phyloP scores from a whole-genome alignment of 2,888 invertebrate species.

The Acleris sparsana region DNA sequence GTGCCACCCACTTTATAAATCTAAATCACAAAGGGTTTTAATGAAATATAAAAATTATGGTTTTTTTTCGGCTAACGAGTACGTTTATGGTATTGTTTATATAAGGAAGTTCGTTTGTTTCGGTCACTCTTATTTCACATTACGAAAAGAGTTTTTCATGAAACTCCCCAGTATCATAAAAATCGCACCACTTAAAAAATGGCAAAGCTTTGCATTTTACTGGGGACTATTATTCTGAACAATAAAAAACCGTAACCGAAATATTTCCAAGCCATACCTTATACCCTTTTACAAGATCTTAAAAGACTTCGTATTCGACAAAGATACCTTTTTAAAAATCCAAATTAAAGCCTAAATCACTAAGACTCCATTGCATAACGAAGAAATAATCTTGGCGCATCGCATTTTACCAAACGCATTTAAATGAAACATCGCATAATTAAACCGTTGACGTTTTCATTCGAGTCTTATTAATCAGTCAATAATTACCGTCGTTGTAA shows the following conservation, averaged over 20 bases:
- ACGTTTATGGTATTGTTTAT: not conserved
- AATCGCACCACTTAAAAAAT: no score
- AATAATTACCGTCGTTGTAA: conserved; percentile 5
- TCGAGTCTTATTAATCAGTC: not conserved
- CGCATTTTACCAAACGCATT: not conserved
- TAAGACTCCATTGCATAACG: no score
- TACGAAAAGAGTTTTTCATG: not conserved
- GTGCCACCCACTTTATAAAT: conserved; percentile 7
- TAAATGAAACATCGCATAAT: not conserved
- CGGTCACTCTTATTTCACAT: not conserved
- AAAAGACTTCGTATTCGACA: no score
- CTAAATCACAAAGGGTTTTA: conserved; percentile 21
- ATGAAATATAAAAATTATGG: conserved; percentile 17
- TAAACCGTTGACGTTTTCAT: conserved; percentile 1
- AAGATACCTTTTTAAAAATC: no score
- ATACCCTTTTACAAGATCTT: no score
- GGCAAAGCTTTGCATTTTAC: no score
- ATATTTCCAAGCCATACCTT: no score
- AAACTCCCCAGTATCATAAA: no score
- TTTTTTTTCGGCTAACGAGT: conserved; percentile 9
- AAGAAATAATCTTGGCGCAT: not conserved
- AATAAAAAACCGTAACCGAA: no score
- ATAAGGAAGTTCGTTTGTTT: conserved; percentile 1
- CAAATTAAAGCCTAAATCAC: no score
- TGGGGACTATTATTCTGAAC: no score